Percentiles rank a stretch among this genome's conserved stretches.
Conservation (phyloP, 2,797 vertebrate genomes). For the Gobio occitaniae region DNA sequence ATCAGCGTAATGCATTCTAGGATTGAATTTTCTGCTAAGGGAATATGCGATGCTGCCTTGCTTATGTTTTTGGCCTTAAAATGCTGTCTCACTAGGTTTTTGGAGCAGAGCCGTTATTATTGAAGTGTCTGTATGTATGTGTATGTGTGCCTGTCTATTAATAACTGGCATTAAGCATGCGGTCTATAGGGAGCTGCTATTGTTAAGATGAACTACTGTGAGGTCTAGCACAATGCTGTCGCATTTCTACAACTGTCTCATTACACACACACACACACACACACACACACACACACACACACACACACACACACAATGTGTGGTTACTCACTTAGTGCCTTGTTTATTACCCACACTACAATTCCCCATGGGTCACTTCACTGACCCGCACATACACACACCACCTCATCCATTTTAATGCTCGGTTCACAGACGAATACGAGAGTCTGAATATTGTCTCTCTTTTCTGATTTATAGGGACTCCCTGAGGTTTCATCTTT, state of each 20-base stretch:
- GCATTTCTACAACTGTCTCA: constrained; percentile 48
- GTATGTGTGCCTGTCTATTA: constrained; percentile 50
- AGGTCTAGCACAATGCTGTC: constrained; percentile 57
- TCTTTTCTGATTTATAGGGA: not conserved
- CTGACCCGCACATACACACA: constrained; percentile 51
- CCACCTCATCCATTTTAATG: constrained; percentile 42
- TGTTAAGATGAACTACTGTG: constrained; percentile 63
- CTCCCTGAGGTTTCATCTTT: not conserved
- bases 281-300: constrained; percentile 48
- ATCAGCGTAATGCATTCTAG: not conserved
- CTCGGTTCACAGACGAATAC: constrained; percentile 13
- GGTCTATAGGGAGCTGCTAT: constrained; percentile 58
- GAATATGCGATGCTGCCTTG: not conserved
- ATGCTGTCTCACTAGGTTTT: not conserved
- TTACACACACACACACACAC: constrained; percentile 29
- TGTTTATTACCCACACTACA: constrained; percentile 58
- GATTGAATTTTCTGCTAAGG: not conserved
- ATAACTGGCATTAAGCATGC: constrained; percentile 55
- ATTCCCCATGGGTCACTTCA: constrained; percentile 51
- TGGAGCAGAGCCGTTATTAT: not conserved
- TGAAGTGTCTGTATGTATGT: constrained; percentile 16
- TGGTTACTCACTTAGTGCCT: constrained; percentile 49
- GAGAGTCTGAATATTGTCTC: not conserved
- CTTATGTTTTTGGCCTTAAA: not conserved
- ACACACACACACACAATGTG: constrained; percentile 28